These are phyloP conservation scores for Poecilia wingei DNA, from an alignment of 2,797 vertebrate species.

Conservation along the genomic window DNA sequence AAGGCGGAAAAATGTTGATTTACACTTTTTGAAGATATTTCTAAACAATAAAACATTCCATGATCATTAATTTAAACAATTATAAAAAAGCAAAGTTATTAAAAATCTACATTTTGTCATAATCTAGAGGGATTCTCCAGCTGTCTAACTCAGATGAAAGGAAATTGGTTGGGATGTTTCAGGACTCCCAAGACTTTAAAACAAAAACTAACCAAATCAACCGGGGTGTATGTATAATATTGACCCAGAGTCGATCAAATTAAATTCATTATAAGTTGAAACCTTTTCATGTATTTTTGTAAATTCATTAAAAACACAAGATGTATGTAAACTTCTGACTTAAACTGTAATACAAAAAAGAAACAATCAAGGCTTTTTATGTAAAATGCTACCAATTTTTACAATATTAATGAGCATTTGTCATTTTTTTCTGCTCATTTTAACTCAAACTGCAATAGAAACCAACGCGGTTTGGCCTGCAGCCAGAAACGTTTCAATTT, in stretches of 20 bases:
- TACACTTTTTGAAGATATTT: background rate
- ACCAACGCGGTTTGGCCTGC: constrained; percentile 14
- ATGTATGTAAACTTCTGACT: background rate
- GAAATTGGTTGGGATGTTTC: background rate
- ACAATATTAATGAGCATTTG: background rate
- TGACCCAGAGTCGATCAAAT: background rate
- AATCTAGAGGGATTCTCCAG: background rate
- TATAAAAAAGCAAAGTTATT: background rate
- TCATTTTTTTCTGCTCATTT: background rate
- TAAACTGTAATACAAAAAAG: background rate
- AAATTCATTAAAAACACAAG: background rate
- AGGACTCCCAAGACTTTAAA: background rate
- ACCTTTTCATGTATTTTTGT: background rate
- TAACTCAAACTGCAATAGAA: constrained; percentile 27
- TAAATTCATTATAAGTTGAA: background rate
- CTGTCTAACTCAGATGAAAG: background rate
- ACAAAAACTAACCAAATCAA: background rate
- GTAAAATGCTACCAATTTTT: background rate
- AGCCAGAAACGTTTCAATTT: constrained; percentile 10
- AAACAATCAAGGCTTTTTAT: accelerated
- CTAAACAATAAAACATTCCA: background rate
- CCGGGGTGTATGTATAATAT: background rate
- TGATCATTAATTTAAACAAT: background rate
- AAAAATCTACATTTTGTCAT: background rate
- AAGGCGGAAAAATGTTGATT: background rate